Evolutionary conservation across 2,888 invertebrate genomes (phyloP).

Genomic region (Pseudoips prasinana): DNA sequence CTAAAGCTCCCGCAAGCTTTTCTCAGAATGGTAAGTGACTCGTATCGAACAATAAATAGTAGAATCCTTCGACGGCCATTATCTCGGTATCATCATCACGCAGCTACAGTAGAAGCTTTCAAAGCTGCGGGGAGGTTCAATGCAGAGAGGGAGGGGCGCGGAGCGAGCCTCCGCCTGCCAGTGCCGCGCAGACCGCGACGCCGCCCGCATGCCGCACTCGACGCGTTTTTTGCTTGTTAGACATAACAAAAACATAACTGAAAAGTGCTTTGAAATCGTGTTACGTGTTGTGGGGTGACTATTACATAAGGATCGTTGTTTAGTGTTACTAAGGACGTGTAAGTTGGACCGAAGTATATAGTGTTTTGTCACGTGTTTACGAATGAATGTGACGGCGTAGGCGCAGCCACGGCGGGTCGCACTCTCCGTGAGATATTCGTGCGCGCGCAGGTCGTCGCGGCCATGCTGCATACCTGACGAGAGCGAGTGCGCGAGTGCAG

Average conservation of each 20-base stretch:
- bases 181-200: constrained; percentile 70
- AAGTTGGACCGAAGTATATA: constrained; percentile 42
- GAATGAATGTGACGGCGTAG: constrained; percentile 77
- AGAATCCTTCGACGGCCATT: constrained; percentile 75
- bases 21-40: constrained; percentile 59
- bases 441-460: constrained; percentile 78
- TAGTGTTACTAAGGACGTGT: constrained; percentile 27
- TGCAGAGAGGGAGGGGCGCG: constrained; percentile 55
- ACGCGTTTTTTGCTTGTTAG: constrained; percentile 42
- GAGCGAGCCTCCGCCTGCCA: constrained; percentile 73
- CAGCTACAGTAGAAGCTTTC: constrained; percentile 70
- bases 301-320: constrained; percentile 18
- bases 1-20: constrained; percentile 44
- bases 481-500: constrained; percentile 71
- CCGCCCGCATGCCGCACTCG: constrained; percentile 59
- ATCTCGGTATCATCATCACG: constrained; percentile 77
- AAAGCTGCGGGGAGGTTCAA: constrained; percentile 63
- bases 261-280: constrained; percentile 57
- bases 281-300: constrained; percentile 36
- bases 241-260: constrained; percentile 63
- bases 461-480: constrained; percentile 81
- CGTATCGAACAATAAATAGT: constrained; percentile 76
- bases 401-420: constrained; percentile 73
- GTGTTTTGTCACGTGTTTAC: constrained; percentile 79
- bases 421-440: constrained; percentile 79